A percentile compares a stretch with the other conserved stretches of the same genome.
Conservation (phyloP, 2,888 invertebrate species). For the Anoncus sp. region DNA sequence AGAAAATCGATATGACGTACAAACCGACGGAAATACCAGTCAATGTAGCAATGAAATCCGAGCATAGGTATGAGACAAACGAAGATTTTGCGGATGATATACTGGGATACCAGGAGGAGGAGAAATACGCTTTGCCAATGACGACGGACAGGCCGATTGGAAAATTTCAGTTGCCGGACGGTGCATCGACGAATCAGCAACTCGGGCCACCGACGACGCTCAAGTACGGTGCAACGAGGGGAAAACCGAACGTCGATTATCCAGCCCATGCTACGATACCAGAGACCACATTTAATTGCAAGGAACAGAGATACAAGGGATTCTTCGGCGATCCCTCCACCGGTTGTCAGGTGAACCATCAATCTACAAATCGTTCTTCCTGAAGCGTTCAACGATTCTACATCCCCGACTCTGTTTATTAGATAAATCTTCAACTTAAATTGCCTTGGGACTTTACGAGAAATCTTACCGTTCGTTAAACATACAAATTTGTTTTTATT, state of each 20-base stretch:
- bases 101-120: constrained; percentile 65
- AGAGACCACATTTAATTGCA: constrained; percentile 91
- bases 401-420: too few relatives aligned
- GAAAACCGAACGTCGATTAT: constrained; percentile 91
- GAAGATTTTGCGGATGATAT: constrained; percentile 71
- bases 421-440: too few relatives aligned
- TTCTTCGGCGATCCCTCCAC: constrained; percentile 96
- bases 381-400: too few relatives aligned
- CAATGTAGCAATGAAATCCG: constrained; percentile 38
- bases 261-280: constrained; percentile 91
- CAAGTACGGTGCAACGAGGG: constrained; percentile 82
- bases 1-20: neutral
- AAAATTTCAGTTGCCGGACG: constrained; percentile 68
- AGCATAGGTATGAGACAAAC: constrained; percentile 72
- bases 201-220: constrained; percentile 69
- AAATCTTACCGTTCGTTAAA: too few relatives aligned
- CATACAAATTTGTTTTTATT: too few relatives aligned
- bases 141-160: constrained; percentile 68
- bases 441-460: too few relatives aligned
- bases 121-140: constrained; percentile 66
- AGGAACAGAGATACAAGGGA: constrained; percentile 94
- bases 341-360: constrained; percentile 89
- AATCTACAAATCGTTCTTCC: neutral
- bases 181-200: constrained; percentile 49
- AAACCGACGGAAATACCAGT: constrained; percentile 15